Percentiles rank a stretch among this genome's conserved stretches.
Evolutionary conservation across 64 coral and sea anemone species (phyloP).

Genomic region (Dendronephthya gigantea): DNA sequence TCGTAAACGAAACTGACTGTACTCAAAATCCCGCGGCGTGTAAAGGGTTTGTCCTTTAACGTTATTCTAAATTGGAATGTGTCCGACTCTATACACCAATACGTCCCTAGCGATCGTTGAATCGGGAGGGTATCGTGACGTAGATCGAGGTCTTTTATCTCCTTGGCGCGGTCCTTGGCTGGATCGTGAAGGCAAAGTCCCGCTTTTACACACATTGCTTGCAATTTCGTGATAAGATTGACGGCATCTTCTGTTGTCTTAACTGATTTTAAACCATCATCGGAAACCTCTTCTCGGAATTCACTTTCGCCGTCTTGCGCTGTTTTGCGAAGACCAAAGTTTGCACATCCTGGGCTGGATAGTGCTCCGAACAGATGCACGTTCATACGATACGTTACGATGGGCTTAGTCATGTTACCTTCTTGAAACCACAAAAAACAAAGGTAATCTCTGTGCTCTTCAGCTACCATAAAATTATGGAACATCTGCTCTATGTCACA

Average conservation of each 20-base stretch:
- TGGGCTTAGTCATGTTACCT: neutral
- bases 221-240: neutral
- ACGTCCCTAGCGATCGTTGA: too few relatives aligned
- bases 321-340: neutral
- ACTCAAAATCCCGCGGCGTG: too few relatives aligned
- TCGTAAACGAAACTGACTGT: too few relatives aligned
- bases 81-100: too few relatives aligned
- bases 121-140: neutral
- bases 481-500: too few relatives aligned
- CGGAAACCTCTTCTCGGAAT: neutral
- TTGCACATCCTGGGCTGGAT: neutral
- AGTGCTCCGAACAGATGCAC: neutral
- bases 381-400: constrained; percentile 1
- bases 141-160: constrained; percentile 8
- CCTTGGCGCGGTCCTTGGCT: neutral
- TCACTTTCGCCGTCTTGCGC: neutral
- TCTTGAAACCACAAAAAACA: constrained; percentile 25
- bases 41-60: too few relatives aligned
- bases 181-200: neutral
- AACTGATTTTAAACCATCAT: neutral
- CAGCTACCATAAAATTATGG: too few relatives aligned
- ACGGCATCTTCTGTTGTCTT: neutral
- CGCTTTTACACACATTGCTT: constrained; percentile 6
- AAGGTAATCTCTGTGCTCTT: too few relatives aligned
- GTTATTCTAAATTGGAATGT: too few relatives aligned